Percentiles rank a stretch among this genome's conserved stretches.
Evolutionary conservation across 2,888 invertebrate species (phyloP).

Genomic region (Nomada hirtipes): DNA sequence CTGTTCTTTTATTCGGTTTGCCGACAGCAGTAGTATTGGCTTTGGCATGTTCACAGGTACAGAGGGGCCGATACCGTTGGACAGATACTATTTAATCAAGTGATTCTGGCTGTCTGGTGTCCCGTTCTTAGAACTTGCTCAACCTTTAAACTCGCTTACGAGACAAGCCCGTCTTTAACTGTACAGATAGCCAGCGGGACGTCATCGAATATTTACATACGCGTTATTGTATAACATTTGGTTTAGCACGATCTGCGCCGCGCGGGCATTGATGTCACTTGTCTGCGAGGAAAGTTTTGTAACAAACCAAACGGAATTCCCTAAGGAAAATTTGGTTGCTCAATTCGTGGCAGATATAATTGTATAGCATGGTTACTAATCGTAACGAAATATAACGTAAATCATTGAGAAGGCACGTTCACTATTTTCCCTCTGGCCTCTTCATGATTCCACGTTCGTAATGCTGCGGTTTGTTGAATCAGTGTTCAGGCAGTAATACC

Average conservation of each 20-base stretch:
- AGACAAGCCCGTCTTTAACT: constrained; percentile 19
- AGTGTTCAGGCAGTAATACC: neutral
- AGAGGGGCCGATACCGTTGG: constrained; percentile 42
- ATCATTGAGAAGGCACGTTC: neutral
- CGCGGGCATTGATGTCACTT: constrained; percentile 60
- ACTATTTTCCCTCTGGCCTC: neutral
- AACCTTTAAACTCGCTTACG: constrained; percentile 8
- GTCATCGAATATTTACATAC: constrained; percentile 23
- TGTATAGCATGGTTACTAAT: no score
- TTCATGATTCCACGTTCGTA: neutral
- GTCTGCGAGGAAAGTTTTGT: constrained; percentile 44
- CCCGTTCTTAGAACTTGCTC: constrained; percentile 23
- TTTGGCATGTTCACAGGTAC: constrained; percentile 3
- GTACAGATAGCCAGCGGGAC: constrained; percentile 5
- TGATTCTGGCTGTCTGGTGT: constrained; percentile 34
- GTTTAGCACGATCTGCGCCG: constrained; percentile 29
- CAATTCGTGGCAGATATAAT: neutral
- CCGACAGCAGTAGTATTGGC: neutral
- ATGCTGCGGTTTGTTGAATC: neutral
- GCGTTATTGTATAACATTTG: constrained; percentile 47
- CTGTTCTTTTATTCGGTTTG: neutral
- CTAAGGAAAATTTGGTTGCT: neutral
- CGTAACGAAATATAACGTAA: neutral
- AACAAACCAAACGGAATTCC: constrained; percentile 23
- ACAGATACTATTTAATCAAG: constrained; percentile 62